Conservation (phyloP, 2,888 invertebrate genomes). For the Augochlorella aurata region DNA sequence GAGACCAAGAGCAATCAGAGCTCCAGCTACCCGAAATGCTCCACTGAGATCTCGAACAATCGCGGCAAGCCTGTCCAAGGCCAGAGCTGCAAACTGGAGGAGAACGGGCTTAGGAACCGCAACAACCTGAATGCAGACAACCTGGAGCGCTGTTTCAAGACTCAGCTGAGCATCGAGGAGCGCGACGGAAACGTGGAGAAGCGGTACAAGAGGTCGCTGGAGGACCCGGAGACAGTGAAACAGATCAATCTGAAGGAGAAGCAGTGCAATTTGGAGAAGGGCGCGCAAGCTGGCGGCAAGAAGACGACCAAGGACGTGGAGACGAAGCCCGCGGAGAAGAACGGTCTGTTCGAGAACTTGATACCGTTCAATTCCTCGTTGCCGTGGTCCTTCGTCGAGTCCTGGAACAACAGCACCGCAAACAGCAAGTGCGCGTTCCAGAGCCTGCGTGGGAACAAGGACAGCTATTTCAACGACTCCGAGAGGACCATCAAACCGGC, state of each 20-base stretch:
- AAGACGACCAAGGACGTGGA: slow-evolving; percentile 32
- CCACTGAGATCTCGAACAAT: slow-evolving; percentile 52
- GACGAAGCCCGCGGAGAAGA: slow-evolving; percentile 46
- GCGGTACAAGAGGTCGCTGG: slow-evolving; percentile 75
- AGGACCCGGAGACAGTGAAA: slow-evolving; percentile 45
- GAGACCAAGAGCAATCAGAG: slow-evolving; percentile 42
- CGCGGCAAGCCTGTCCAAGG: slow-evolving; percentile 36
- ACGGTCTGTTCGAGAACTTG: slow-evolving; percentile 60
- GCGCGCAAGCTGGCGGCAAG: slow-evolving; percentile 17
- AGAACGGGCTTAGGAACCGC: slow-evolving; percentile 45
- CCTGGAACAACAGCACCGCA: slow-evolving; percentile 65
- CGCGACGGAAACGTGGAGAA: slow-evolving; percentile 75
- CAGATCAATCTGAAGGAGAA: slow-evolving; percentile 46
- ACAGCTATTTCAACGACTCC: slow-evolving; percentile 54
- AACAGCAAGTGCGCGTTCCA: slow-evolving; percentile 62
- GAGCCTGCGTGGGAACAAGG: slow-evolving; percentile 51
- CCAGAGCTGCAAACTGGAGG: slow-evolving; percentile 46
- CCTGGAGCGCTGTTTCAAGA: slow-evolving; percentile 74
- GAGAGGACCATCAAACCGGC: slow-evolving; percentile 43
- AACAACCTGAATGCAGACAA: slow-evolving; percentile 68
- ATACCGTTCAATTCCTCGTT: slow-evolving; percentile 62
- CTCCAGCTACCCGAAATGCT: slow-evolving; percentile 50
- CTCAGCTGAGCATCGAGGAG: slow-evolving; percentile 76
- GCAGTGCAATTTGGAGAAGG: slow-evolving; percentile 47
- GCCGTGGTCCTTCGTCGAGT: slow-evolving; percentile 67